Percentiles rank a stretch among this genome's conserved stretches.
Evolutionary conservation across 1,140 invertebrate genomes (phyloP).

Genomic region (Bradysia coprophila): DNA sequence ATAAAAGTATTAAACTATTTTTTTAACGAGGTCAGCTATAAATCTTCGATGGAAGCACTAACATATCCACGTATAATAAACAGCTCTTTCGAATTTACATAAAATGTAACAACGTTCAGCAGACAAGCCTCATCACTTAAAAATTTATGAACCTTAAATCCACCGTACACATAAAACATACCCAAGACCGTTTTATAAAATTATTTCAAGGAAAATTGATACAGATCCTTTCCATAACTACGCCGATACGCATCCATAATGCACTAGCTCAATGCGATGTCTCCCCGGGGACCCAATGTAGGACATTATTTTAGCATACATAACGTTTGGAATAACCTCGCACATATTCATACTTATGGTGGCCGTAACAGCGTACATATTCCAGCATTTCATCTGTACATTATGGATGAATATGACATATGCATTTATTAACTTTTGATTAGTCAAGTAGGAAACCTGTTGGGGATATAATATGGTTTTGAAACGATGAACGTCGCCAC

Average conservation of each 20-base stretch:
- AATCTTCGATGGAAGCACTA: too few relatives aligned
- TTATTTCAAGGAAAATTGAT: too few relatives aligned
- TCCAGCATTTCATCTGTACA: background rate
- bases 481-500: too few relatives aligned
- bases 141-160: background rate
- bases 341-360: too few relatives aligned
- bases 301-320: background rate
- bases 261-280: background rate
- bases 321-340: too few relatives aligned
- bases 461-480: background rate
- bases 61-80: background rate
- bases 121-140: background rate
- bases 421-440: background rate
- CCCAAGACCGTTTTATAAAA: too few relatives aligned
- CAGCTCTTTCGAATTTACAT: background rate
- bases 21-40: too few relatives aligned
- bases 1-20: too few relatives aligned
- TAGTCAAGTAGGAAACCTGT: background rate
- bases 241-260: background rate
- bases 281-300: background rate
- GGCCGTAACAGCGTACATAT: background rate
- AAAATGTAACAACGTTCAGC: too few relatives aligned
- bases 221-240: too few relatives aligned
- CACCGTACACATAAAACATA: background rate
- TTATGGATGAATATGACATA: background rate